Evolutionary conservation across 2,113 vertebrate genomes (phyloP).

Genomic region (Heterochromis multidens): DNA sequence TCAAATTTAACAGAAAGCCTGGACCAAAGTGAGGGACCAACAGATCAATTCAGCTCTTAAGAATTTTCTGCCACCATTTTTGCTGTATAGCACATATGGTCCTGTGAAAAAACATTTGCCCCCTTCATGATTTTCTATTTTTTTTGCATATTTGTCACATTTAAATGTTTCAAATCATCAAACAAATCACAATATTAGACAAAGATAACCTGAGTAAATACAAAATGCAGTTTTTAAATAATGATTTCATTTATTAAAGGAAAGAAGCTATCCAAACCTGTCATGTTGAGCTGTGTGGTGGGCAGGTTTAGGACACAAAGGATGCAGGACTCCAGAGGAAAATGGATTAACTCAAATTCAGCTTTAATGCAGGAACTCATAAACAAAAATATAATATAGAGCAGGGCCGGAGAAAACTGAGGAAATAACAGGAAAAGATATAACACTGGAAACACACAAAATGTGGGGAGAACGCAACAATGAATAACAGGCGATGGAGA

Average conservation of each 20-base stretch:
- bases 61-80: not conserved
- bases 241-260: not conserved
- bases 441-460: too few species aligned
- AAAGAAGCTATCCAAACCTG: not conserved
- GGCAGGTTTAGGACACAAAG: too few species aligned
- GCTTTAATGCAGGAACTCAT: too few species aligned
- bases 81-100: not conserved
- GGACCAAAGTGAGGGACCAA: not conserved
- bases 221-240: not conserved
- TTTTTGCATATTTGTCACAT: not conserved
- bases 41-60: not conserved
- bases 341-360: too few species aligned
- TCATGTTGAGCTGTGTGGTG: not conserved
- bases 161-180: not conserved
- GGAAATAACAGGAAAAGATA: too few species aligned
- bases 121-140: not conserved
- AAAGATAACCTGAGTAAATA: not conserved
- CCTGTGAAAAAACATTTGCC: not conserved
- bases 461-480: too few species aligned
- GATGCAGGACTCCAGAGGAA: too few species aligned
- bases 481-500: too few species aligned
- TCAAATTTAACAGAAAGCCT: not conserved
- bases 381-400: too few species aligned
- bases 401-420: too few species aligned
- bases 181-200: not conserved